A percentile compares a stretch with the other conserved stretches of the same genome.
Conservation (phyloP, 2,797 vertebrate species). For the Diceros bicornis region DNA sequence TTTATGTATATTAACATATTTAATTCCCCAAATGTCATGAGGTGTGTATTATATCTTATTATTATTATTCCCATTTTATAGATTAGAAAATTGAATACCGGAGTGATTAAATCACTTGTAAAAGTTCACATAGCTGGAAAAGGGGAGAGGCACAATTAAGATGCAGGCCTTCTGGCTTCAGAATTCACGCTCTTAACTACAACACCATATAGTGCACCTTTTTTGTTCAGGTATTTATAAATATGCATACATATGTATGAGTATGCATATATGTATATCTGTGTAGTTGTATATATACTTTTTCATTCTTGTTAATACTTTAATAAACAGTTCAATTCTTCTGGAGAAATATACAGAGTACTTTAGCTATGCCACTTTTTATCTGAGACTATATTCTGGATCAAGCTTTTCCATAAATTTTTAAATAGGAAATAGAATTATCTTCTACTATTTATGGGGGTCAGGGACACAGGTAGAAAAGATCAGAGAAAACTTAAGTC, state of each 20-base stretch:
- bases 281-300: background rate
- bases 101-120: background rate
- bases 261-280: background rate
- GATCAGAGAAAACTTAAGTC: background rate
- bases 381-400: background rate
- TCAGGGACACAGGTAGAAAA: background rate
- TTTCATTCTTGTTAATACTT: background rate
- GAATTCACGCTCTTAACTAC: background rate
- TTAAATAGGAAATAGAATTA: background rate
- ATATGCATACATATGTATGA: background rate
- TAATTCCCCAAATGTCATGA: background rate
- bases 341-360: background rate
- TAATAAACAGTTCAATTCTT: background rate
- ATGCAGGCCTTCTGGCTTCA: background rate
- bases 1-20: background rate
- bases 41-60: background rate
- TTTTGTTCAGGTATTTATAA: background rate
- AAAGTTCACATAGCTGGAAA: background rate
- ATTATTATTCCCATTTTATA: background rate
- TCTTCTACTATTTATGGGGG: background rate
- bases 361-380: background rate
- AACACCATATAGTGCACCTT: fast-evolving
- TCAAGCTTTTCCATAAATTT: background rate
- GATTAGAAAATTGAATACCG: background rate
- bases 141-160: background rate